Base-by-base conservation (phyloP, 2,888 invertebrate genomes). In the Drosophila mayaguana region DNA sequence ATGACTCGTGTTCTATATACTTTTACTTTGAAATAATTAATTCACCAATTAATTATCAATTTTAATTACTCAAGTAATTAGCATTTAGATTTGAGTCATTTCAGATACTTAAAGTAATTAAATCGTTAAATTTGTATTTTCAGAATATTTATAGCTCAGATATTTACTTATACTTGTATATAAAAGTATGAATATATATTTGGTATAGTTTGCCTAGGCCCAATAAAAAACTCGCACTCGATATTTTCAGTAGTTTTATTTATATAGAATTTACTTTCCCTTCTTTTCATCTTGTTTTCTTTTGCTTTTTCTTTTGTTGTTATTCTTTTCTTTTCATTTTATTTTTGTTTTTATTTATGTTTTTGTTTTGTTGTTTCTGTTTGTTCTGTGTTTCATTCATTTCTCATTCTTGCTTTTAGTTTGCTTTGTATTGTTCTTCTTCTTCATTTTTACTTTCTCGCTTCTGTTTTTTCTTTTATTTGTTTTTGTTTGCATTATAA, bases 251-350 rank as follows among this genome's bases (percentile, higher is more conserved):
- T 91, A 91, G 89, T 91, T 91, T 91, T 91, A 88, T 90, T 90
- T 91, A 90, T 91, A 91, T 91, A 89, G 91, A 91, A 90, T 91
- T 91, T 90, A 90, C 87, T 88, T 90, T 91, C 81, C 81, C 70
- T 81, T 80, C 79, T 71, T 78, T 75, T 80, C 73, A 72, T 80
- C 67, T 40, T 82, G 45, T 80, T 81, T 5, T 38, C 80, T 32
- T 79, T n/a, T 38, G 7, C 16, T 8, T 16, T 16, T 38, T 16
- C 2, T 81, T 32, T 79, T 45, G 75, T 68, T 38, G 4, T 38
- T 54, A 40, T 43, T 56, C 16, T 80, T 82, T 77, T 67, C 67
- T 62, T 71, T 86, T 82, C 81, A 81, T 80, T 79, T 87, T 80
- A 55, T 64, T 78, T 66, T 67, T 72, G 60, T 70, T 66, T 79